Conservation (phyloP, 1,140 invertebrate genomes). For the Laupala kohalensis region DNA sequence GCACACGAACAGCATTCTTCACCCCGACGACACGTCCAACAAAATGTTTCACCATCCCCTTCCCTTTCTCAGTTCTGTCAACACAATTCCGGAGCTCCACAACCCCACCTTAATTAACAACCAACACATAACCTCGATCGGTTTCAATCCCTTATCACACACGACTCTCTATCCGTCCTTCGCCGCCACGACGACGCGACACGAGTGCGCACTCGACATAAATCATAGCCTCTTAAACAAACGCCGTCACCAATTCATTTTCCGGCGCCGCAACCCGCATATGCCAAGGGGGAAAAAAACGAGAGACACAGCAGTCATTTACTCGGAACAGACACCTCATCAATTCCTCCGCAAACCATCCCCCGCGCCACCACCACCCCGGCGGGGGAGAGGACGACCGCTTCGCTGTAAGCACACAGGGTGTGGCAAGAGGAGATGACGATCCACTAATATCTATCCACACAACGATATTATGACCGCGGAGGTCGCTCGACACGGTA, state of each 20-base stretch:
- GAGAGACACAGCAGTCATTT: background rate
- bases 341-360: background rate
- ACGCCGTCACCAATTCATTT: background rate
- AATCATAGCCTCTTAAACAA: background rate
- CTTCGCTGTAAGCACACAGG: background rate
- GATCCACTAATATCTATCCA: background rate
- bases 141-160: no score
- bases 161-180: no score
- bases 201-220: background rate
- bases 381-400: no score
- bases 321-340: background rate
- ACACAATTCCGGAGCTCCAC: no score
- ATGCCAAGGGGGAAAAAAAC: background rate
- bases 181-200: background rate
- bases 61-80: no score
- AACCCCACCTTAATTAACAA: no score
- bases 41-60: no score
- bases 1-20: no score
- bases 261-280: background rate
- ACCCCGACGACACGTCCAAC: no score
- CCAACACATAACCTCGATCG: no score
- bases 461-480: background rate
- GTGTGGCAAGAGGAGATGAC: background rate
- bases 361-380: no score
- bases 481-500: background rate